phyloP scores from a whole-genome alignment of 2,113 vertebrate genomes.

The Trematocara unimaculatum region DNA sequence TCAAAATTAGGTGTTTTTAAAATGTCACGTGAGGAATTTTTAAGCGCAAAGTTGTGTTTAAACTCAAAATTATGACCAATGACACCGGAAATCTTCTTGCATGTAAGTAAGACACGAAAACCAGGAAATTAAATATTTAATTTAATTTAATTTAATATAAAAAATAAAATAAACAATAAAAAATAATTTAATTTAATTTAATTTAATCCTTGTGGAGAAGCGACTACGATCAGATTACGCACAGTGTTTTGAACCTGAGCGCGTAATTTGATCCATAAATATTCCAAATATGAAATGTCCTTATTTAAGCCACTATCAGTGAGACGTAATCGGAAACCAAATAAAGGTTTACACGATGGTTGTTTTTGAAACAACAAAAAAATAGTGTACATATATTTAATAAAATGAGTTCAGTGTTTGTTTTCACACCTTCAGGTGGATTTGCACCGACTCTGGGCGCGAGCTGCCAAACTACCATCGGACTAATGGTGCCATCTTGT shows the following conservation, averaged over 20 bases:
- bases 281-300: not conserved
- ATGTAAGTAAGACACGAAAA: not conserved
- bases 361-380: not conserved
- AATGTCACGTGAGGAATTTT: not conserved
- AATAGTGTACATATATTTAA: not conserved
- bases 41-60: not conserved
- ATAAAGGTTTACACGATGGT: not conserved
- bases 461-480: not conserved
- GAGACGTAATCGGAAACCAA: not conserved
- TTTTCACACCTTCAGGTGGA: not conserved
- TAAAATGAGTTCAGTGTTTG: not conserved
- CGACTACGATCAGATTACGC: not conserved
- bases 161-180: too few relatives aligned
- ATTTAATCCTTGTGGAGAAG: not conserved
- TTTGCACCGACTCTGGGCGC: accelerated
- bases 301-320: not conserved
- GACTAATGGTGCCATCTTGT: slow-evolving; percentile 35
- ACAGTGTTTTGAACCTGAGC: not conserved
- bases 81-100: not conserved
- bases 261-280: not conserved
- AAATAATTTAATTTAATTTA: not conserved
- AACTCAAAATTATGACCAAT: not conserved
- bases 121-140: not conserved
- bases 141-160: not conserved
- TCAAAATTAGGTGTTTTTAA: not conserved